phyloP scores from a whole-genome alignment of 2,113 vertebrate species.

The Cyanoliseus patagonus region DNA sequence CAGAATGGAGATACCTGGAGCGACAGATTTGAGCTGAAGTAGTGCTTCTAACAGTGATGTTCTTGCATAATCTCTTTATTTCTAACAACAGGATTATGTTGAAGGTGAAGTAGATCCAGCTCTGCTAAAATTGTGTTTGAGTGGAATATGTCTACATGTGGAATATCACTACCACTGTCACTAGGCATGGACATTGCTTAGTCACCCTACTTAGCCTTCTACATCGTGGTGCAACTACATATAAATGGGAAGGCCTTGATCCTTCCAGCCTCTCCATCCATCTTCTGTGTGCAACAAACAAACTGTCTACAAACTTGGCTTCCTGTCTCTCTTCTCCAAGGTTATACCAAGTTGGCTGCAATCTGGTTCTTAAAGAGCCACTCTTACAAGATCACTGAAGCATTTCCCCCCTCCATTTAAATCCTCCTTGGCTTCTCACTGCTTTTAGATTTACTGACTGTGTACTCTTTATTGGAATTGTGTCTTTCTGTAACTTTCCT shows the following conservation, averaged over 20 bases:
- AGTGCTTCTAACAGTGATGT: neutral
- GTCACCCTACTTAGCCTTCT: neutral
- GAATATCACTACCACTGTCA: neutral
- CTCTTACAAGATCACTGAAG: neutral
- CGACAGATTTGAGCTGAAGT: neutral
- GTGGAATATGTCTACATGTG: neutral
- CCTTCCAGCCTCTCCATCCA: neutral
- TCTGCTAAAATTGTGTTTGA: neutral
- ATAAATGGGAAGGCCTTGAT: neutral
- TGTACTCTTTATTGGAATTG: neutral
- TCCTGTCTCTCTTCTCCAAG: neutral
- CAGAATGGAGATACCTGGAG: neutral
- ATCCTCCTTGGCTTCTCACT: neutral
- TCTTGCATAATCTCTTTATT: neutral
- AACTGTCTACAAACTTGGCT: neutral
- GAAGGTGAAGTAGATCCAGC: neutral
- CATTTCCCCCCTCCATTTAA: neutral
- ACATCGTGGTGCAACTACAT: neutral
- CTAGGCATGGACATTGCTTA: neutral
- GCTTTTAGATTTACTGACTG: neutral
- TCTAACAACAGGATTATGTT: accelerated
- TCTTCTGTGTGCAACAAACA: neutral
- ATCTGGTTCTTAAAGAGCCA: neutral
- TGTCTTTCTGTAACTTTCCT: neutral
- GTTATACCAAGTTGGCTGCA: neutral